Percentiles rank a stretch among this genome's conserved stretches.
Conservation (phyloP, 2,797 vertebrate genomes). For the Lacerta agilis region DNA sequence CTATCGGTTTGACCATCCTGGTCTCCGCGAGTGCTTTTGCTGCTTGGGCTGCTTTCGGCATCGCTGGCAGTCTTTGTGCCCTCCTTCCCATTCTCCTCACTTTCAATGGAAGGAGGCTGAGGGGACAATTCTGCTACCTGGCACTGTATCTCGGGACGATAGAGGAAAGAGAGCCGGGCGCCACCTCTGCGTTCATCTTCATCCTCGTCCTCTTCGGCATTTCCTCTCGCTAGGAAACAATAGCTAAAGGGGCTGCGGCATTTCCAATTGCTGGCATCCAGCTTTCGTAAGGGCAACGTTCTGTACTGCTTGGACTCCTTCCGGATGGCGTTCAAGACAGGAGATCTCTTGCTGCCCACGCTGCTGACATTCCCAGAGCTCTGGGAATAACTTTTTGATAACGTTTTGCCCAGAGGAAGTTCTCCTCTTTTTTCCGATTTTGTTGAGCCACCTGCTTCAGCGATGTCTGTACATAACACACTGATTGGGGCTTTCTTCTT, state of each 20-base stretch:
- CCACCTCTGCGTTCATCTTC: slow-evolving; percentile 79
- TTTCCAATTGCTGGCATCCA: slow-evolving; percentile 83
- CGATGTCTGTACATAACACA: slow-evolving; percentile 77
- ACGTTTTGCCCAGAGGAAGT: slow-evolving; percentile 82
- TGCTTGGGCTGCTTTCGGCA: slow-evolving; percentile 63
- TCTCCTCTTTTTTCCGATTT: slow-evolving; percentile 78
- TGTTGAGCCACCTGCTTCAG: slow-evolving; percentile 72
- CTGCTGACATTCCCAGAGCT: slow-evolving; percentile 79
- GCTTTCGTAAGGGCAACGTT: slow-evolving; percentile 79
- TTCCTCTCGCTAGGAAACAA: slow-evolving; percentile 86
- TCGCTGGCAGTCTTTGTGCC: slow-evolving; percentile 47
- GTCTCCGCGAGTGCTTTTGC: slow-evolving; percentile 72
- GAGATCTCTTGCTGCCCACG: slow-evolving; percentile 77
- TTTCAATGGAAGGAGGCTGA: slow-evolving; percentile 47
- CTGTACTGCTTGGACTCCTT: slow-evolving; percentile 88
- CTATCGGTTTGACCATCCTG: slow-evolving; percentile 66
- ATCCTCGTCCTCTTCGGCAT: slow-evolving; percentile 76
- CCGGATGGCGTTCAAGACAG: slow-evolving; percentile 70
- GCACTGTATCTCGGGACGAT: slow-evolving; percentile 58
- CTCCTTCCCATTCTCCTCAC: slow-evolving; percentile 67
- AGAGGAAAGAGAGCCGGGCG: slow-evolving; percentile 74
- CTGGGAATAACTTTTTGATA: slow-evolving; percentile 89
- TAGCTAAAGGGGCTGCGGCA: slow-evolving; percentile 89
- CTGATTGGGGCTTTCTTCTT: slow-evolving; percentile 83
- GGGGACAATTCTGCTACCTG: slow-evolving; percentile 57